Conservation (phyloP, 2,888 invertebrate species). For the Trachelus troglodyta region DNA sequence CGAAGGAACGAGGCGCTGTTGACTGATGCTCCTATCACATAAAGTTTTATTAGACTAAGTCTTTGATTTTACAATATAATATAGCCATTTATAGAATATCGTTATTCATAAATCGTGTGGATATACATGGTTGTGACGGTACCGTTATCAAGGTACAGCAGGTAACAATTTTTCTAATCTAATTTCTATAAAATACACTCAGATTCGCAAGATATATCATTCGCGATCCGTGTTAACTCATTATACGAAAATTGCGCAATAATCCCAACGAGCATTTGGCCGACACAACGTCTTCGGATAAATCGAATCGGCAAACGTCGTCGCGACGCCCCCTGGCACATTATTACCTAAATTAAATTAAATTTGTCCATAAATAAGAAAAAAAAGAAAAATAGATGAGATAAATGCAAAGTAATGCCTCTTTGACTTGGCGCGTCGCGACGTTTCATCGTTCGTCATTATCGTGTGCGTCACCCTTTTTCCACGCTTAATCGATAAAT, state of each 20-base stretch:
- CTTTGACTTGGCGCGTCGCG: background rate
- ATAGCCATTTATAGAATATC: constrained; percentile 63
- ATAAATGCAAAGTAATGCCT: background rate
- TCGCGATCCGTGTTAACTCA: background rate
- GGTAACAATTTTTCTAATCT: constrained; percentile 56
- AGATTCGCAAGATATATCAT: constrained; percentile 42
- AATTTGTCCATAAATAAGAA: background rate
- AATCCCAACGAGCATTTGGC: too few species aligned
- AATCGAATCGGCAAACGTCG: background rate
- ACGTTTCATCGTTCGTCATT: background rate
- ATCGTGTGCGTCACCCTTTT: background rate
- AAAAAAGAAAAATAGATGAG: background rate
- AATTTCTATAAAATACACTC: constrained; percentile 59
- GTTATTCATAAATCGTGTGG: constrained; percentile 51
- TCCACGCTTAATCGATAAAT: background rate
- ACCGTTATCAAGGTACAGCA: constrained; percentile 48
- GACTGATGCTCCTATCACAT: constrained; percentile 39
- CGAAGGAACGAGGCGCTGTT: background rate
- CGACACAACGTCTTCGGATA: background rate
- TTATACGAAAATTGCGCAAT: too few species aligned
- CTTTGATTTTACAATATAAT: constrained; percentile 62
- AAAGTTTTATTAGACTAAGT: constrained; percentile 57
- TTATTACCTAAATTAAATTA: background rate
- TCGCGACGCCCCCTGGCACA: background rate
- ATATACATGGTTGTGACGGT: constrained; percentile 44